Evolutionary conservation across 2,113 vertebrate species (phyloP), one percentile per base, ranked within the genome.

Genomic region (Grallaria varia): DNA sequence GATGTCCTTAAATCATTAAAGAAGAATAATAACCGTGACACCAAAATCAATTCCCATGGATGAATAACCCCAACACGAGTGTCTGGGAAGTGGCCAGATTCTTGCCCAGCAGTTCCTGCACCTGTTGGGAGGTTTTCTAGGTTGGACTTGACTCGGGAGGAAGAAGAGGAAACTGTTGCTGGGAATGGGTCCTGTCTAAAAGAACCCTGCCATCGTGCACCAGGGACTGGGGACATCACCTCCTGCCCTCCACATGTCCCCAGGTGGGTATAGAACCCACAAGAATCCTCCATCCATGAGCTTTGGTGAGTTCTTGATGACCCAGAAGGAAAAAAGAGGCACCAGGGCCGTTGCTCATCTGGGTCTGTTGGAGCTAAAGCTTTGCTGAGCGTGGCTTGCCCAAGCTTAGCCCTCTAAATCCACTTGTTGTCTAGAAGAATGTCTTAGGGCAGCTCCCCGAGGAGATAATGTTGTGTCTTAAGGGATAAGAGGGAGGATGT

Each of bases 1-100:
- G 73, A 23, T 30, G 52, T 67, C 86, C 89, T 92, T 93, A 92
- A 88, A 94, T 95, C 71, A 64, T 58, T 73, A 64, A 74, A 76
- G n/a, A 68, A 39, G 21, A 81, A 42, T 31, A 94, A 84, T 12
- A 86, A 71, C 68, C 1, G 0, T 50, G 74, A 67, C 33, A 67
- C 20, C 76, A 71, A 60, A 90, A 40, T 3, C 90, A 79, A 75
- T 68, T 74, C 77, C 63, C 44, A 3, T 6, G 13, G 35, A 59
- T 10, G 35, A 79, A 59, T 79, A 64, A 80, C 9, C 22, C 72
- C 20, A 6, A 75, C 3, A 7, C 3, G 4, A 33, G 42, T 33
- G 78, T 60, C 73, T 1, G 1, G 44, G 64, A 78, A n/a, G 62
- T 31, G 76, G 49, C 9, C 37, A 78, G 30, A 11, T 83, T 67